phyloP scores from a whole-genome alignment of 2,888 invertebrate genomes.

The Cryptophagus acutangulus region DNA sequence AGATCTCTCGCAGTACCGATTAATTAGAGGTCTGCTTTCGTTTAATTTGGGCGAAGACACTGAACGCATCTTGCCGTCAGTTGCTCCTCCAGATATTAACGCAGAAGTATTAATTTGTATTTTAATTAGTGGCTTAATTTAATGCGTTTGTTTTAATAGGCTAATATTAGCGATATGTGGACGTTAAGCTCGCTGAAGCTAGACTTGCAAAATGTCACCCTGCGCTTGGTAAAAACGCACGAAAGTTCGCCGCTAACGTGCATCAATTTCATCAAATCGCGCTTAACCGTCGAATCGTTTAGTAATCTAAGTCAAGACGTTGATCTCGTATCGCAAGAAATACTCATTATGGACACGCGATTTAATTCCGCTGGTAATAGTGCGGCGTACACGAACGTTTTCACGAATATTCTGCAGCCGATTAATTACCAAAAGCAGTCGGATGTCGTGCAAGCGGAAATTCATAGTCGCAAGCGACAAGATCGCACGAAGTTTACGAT shows the following conservation, averaged over 20 bases:
- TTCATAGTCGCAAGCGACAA: constrained; percentile 56
- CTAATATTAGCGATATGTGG: constrained; percentile 57
- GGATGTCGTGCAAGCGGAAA: constrained; percentile 44
- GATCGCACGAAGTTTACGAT: constrained; percentile 77
- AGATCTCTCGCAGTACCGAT: constrained; percentile 79
- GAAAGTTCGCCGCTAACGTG: constrained; percentile 68
- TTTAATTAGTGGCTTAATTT: not conserved
- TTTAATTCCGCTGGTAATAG: constrained; percentile 52
- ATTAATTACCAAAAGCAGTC: constrained; percentile 33
- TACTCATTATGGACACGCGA: constrained; percentile 69
- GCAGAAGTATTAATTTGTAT: constrained; percentile 31
- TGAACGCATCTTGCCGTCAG: constrained; percentile 56
- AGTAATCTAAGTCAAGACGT: constrained; percentile 88
- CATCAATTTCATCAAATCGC: constrained; percentile 87
- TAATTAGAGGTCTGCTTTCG: constrained; percentile 79
- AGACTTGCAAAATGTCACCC: constrained; percentile 80
- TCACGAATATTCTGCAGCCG: constrained; percentile 82
- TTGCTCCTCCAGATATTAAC: constrained; percentile 34
- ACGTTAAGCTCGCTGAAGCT: constrained; percentile 73
- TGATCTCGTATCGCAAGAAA: constrained; percentile 89
- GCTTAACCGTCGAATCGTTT: constrained; percentile 76
- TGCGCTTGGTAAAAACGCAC: constrained; percentile 62
- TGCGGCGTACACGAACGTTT: constrained; percentile 73
- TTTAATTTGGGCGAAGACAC: constrained; percentile 87
- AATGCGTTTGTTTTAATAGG: constrained; percentile 27